Base-by-base conservation (phyloP, 1,140 invertebrate species). In the Pseudomyrmex concolor region DNA sequence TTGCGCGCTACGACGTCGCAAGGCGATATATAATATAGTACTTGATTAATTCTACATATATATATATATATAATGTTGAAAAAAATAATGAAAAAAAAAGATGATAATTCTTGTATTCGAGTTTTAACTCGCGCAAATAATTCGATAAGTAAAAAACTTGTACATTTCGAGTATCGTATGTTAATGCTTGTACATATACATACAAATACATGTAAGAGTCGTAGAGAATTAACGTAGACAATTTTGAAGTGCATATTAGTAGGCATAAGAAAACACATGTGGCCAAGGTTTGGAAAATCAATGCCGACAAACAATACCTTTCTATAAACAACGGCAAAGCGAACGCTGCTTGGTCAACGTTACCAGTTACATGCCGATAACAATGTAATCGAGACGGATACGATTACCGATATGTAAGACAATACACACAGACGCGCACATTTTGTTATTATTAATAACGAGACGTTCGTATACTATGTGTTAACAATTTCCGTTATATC, bases 391-490 rank as follows among this genome's bases (percentile, higher is more conserved):
- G 66, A 71, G 43, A 71, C n/a, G 66, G 43, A 25, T 22, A 9
- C 19, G 2, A 59, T 70, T 2, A 13, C 43, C 19, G 22, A 50
- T 25, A 17, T 17, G 66, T 70, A 70, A 70, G 66, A 71, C 54
- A 59, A 57, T 70, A 57, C 34, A 78, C 15, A 59, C 68, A 59
- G 34, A 57, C 34, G 68, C 15, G 48, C 68, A 59, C 34, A 48
- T 70, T 78, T 80, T 1, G 17, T 77, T 77, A 12, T 60, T 34
- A 12, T 80, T 60, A 80, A 71, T 71, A 80, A 70, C 43, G 43
- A 45, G 9, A 13, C 43, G 12, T n/a, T 15, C 22, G 19, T 43
- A 62, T 17, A 54, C 8, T n/a, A 34, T 19, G 51, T 13, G 43
- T 78, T 59, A 59, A 71, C 19, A 43, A 50, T 80, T 60, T 80